Conservation (phyloP, 2,888 invertebrate species). For the Pseudeuparius sepicola region DNA sequence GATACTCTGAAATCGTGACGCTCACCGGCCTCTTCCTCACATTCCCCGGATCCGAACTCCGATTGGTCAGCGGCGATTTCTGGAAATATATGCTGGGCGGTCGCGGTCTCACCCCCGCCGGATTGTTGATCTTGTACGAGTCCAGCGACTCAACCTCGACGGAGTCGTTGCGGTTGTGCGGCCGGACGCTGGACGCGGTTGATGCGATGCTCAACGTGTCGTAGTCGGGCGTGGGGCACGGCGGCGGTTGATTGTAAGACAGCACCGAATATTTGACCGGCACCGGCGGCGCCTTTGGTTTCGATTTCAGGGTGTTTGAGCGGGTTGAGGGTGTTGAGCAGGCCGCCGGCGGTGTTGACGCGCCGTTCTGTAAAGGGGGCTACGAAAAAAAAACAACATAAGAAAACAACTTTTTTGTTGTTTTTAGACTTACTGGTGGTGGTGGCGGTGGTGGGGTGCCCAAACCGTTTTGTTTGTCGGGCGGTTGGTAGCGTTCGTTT, state of each 20-base stretch:
- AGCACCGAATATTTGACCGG: constrained; percentile 36
- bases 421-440: constrained; percentile 45
- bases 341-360: constrained; percentile 8
- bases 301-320: constrained; percentile 26
- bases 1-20: constrained; percentile 62
- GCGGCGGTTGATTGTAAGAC: constrained; percentile 37
- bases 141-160: constrained; percentile 69
- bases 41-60: constrained; percentile 13
- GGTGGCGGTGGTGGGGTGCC: constrained; percentile 46
- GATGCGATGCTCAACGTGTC: constrained; percentile 40
- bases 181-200: constrained; percentile 24
- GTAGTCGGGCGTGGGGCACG: constrained; percentile 46
- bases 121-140: constrained; percentile 61
- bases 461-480: constrained; percentile 27
- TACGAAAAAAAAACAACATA: too few relatives aligned
- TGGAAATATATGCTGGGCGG: constrained; percentile 63
- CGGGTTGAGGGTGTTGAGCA: constrained; percentile 15
- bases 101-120: constrained; percentile 49
- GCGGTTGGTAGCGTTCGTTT: constrained; percentile 28
- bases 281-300: constrained; percentile 36
- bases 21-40: constrained; percentile 47
- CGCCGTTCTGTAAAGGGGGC: constrained; percentile 22
- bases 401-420: too few relatives aligned
- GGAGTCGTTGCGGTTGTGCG: constrained; percentile 39
- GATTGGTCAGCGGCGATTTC: constrained; percentile 20